phyloP scores from a whole-genome alignment of 2,888 invertebrate species.

The Hedychridium roseum region DNA sequence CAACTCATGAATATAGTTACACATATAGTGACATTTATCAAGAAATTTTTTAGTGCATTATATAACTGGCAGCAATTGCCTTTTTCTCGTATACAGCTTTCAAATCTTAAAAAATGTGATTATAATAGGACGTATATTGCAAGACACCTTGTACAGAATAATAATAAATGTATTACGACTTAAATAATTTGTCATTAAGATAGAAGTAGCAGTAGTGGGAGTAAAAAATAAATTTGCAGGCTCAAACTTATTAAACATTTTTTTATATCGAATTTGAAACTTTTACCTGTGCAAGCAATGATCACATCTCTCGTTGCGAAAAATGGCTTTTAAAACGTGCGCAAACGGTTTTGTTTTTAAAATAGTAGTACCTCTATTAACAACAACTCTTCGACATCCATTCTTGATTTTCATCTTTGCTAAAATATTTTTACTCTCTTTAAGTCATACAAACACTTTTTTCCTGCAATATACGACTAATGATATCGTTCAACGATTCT shows the following conservation, averaged over 20 bases:
- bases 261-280: background rate
- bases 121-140: background rate
- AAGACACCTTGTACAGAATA: background rate
- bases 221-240: background rate
- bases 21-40: no score
- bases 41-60: no score
- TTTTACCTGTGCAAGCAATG: slow-evolving; percentile 36
- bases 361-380: slow-evolving; percentile 27
- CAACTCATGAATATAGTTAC: no score
- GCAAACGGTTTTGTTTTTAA: slow-evolving; percentile 35
- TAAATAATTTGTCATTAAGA: no score
- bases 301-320: slow-evolving; percentile 32
- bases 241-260: background rate
- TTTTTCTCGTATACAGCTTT: no score
- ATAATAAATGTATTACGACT: background rate
- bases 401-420: slow-evolving; percentile 27
- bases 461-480: no score
- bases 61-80: no score
- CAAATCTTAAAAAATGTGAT: background rate
- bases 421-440: no score
- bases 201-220: no score
- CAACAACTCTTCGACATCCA: slow-evolving; percentile 13
- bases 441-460: no score
- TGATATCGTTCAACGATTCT: no score
- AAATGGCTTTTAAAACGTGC: slow-evolving; percentile 25